Evolutionary conservation across 1,140 invertebrate genomes (phyloP).

Genomic region (Drosophila hydei): DNA sequence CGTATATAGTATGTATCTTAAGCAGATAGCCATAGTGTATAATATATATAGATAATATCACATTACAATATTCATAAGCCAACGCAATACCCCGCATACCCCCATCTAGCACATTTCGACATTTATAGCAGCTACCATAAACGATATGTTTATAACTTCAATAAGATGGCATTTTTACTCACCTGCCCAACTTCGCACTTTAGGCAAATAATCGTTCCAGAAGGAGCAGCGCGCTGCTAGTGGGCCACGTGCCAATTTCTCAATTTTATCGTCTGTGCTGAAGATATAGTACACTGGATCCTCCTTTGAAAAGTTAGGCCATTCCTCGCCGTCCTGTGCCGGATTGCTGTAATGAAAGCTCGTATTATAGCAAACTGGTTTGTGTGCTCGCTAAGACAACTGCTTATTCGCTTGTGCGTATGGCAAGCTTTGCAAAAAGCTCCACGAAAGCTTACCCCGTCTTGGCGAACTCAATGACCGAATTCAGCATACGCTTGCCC

Average conservation of each 20-base stretch:
- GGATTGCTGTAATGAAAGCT: conserved; percentile 88
- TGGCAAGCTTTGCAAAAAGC: conserved; percentile 39
- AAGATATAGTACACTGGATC: conserved; percentile 95
- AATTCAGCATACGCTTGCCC: conserved; percentile 92
- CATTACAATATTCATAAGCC: too few species aligned
- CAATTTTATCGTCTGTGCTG: conserved; percentile 88
- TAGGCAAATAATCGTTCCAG: conserved; percentile 97
- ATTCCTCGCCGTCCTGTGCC: conserved; percentile 90
- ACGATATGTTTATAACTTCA: not conserved
- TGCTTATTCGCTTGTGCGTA: not conserved
- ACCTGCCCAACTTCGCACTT: conserved; percentile 90
- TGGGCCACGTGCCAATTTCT: conserved; percentile 89
- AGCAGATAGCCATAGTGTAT: too few species aligned
- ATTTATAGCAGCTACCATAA: not conserved
- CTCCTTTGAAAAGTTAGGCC: conserved; percentile 94
- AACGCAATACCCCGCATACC: too few species aligned
- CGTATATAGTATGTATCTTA: too few species aligned
- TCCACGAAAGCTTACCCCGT: conserved; percentile 88
- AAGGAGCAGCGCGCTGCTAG: conserved; percentile 95
- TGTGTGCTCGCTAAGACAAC: conserved; percentile 2
- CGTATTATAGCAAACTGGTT: conserved; percentile 25
- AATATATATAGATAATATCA: too few species aligned
- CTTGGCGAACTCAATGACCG: conserved; percentile 93
- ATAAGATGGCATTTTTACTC: conserved; percentile 54
- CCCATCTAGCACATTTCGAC: too few species aligned